phyloP scores from a whole-genome alignment of 92 coral and sea anemone species.

The Epizoanthus illoricatus region DNA sequence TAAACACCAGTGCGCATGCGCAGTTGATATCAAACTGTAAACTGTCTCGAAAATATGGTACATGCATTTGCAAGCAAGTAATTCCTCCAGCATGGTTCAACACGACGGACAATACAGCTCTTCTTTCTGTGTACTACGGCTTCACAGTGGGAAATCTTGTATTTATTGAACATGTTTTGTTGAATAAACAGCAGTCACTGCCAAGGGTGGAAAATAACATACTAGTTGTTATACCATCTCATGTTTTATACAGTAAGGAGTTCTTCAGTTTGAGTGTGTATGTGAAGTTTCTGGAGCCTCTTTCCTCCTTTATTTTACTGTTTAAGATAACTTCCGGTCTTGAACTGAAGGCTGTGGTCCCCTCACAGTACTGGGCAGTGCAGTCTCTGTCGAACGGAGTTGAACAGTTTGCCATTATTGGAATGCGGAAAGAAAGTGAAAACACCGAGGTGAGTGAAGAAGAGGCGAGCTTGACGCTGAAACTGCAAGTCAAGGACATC shows the following conservation, averaged over 20 bases:
- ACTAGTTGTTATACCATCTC: conserved; percentile 35
- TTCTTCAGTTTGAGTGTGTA: conserved; percentile 24
- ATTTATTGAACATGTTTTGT: conserved; percentile 18
- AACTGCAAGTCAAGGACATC: conserved; percentile 23
- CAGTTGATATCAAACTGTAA: conserved; percentile 27
- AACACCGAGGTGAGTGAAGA: neutral
- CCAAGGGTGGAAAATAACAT: conserved; percentile 37
- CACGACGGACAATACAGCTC: neutral
- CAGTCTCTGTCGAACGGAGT: conserved; percentile 41
- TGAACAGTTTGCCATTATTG: conserved; percentile 44
- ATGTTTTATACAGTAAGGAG: conserved; percentile 28
- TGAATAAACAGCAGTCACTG: neutral
- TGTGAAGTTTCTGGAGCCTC: conserved; percentile 26
- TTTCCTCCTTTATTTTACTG: conserved; percentile 38
- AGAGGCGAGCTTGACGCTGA: conserved; percentile 11
- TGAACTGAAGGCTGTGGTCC: conserved; percentile 25
- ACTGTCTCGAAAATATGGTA: conserved; percentile 41
- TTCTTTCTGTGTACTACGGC: conserved; percentile 34
- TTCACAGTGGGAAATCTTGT: conserved; percentile 18
- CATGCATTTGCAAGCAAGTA: conserved; percentile 29
- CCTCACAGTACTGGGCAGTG: conserved; percentile 30
- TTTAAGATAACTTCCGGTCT: conserved; percentile 47
- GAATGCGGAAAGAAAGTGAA: conserved; percentile 18
- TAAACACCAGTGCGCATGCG: conserved; percentile 18
- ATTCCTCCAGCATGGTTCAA: conserved; percentile 53